Percentiles rank a stretch among this genome's conserved stretches.
Evolutionary conservation across 1,140 invertebrate genomes (phyloP).

Genomic region (Zaprionus inermis): DNA sequence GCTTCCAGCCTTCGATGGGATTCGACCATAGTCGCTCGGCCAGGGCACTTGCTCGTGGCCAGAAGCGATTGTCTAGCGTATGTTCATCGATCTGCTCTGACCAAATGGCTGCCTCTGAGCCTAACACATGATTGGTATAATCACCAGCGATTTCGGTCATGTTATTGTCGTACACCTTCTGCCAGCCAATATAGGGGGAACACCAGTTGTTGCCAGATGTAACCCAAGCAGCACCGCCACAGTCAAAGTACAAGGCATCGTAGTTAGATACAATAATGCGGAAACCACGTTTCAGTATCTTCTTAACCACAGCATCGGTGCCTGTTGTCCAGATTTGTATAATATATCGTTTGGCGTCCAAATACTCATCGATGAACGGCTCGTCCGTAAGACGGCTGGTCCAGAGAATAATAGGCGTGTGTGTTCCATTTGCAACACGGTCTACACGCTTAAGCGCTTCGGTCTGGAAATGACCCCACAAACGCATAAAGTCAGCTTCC

Average conservation of each 20-base stretch:
- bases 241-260: conserved; percentile 93
- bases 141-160: conserved; percentile 86
- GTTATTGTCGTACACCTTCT: conserved; percentile 92
- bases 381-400: conserved; percentile 91
- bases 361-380: conserved; percentile 87
- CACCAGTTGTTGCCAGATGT: conserved; percentile 92
- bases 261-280: conserved; percentile 93
- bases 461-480: conserved; percentile 92
- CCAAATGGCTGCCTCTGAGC: conserved; percentile 92
- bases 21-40: conserved; percentile 93
- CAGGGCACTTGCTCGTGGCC: conserved; percentile 91
- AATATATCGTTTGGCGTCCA: conserved; percentile 90
- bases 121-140: conserved; percentile 86
- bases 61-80: conserved; percentile 88
- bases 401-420: conserved; percentile 90
- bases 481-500: conserved; percentile 88
- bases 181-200: conserved; percentile 94
- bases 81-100: conserved; percentile 90
- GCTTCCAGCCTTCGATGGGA: conserved; percentile 86
- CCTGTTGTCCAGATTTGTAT: conserved; percentile 92
- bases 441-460: conserved; percentile 87
- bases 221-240: conserved; percentile 89
- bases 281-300: conserved; percentile 89
- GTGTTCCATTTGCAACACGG: conserved; percentile 77
- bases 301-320: conserved; percentile 86